These are phyloP conservation scores for Azorinus chamasolen DNA, from an alignment of 2,888 invertebrate species.

Conservation along the genomic window DNA sequence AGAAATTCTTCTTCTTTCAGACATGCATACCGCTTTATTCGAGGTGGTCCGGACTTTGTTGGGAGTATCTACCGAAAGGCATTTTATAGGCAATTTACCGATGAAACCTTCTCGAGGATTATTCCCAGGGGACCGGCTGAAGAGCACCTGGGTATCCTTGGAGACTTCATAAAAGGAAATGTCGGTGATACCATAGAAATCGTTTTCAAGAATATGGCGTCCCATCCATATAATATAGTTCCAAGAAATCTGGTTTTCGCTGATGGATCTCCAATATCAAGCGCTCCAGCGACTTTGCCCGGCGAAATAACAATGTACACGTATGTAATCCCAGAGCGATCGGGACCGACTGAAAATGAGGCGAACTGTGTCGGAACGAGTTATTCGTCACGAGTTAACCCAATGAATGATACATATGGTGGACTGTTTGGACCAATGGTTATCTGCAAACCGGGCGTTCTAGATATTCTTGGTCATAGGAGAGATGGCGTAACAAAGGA, in stretches of 20 bases:
- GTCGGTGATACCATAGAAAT: conserved; percentile 72
- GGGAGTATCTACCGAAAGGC: conserved; percentile 65
- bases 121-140: conserved; percentile 26
- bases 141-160: conserved; percentile 60
- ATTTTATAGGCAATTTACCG: conserved; percentile 60
- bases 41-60: conserved; percentile 44
- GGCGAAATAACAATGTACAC: conserved; percentile 60
- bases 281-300: conserved; percentile 41
- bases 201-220: conserved; percentile 69
- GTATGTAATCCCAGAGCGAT: conserved; percentile 67
- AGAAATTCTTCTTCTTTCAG: conserved; percentile 18
- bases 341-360: conserved; percentile 67
- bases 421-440: conserved; percentile 70
- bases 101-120: conserved; percentile 46
- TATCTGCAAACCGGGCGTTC: conserved; percentile 62
- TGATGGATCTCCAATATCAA: conserved; percentile 43
- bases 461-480: conserved; percentile 38
- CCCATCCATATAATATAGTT: conserved; percentile 65
- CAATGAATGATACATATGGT: conserved; percentile 62
- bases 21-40: conserved; percentile 42
- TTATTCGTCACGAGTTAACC: conserved; percentile 68
- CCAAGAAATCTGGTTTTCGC: conserved; percentile 66
- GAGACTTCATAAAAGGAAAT: conserved; percentile 76
- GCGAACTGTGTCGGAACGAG: conserved; percentile 68
- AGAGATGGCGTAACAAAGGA: conserved; percentile 57